phyloP scores from a whole-genome alignment of 2,888 invertebrate species.

The Hyalella azteca region DNA sequence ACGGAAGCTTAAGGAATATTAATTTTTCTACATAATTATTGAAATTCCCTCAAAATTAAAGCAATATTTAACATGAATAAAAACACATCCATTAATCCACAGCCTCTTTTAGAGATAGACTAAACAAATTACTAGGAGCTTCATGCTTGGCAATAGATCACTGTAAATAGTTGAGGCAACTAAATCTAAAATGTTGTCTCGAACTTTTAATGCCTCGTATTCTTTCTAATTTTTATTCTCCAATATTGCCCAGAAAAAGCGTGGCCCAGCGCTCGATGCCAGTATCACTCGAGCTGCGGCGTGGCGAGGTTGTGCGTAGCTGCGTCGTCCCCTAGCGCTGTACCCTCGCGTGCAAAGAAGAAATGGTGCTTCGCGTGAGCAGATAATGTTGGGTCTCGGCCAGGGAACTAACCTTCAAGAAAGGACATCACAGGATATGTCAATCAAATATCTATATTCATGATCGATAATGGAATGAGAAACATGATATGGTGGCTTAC shows the following conservation, averaged over 20 bases:
- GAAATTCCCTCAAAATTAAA: too few species aligned
- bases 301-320: background rate
- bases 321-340: background rate
- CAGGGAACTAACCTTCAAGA: background rate
- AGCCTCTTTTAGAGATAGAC: too few species aligned
- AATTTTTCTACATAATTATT: too few species aligned
- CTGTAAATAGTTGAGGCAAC: background rate
- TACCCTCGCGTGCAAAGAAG: constrained; percentile 8
- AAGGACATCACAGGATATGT: background rate
- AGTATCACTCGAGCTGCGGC: background rate
- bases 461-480: too few species aligned
- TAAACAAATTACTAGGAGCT: too few species aligned
- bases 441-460: background rate
- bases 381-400: background rate
- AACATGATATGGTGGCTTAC: too few species aligned
- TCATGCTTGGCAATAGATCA: background rate
- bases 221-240: background rate
- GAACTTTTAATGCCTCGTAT: background rate
- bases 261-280: background rate
- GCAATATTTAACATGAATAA: too few species aligned
- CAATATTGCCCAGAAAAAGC: background rate
- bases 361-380: constrained; percentile 11
- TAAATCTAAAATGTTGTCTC: background rate
- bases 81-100: too few species aligned
- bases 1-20: too few species aligned